phyloP scores from a whole-genome alignment of 2,888 invertebrate species.

The Alentia gelatinosa region DNA sequence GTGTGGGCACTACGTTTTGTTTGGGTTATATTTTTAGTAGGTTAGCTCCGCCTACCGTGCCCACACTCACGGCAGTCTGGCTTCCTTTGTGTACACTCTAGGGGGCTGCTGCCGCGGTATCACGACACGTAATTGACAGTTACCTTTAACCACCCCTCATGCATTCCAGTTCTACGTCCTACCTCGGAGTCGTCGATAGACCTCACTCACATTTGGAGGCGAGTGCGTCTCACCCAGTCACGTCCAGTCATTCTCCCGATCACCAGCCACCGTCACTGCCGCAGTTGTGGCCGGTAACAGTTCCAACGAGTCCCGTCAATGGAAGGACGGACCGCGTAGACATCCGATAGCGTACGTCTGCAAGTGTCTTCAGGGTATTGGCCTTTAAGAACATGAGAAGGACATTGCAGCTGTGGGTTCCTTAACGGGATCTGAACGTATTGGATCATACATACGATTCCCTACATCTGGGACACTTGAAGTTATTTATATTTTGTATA shows the following conservation, averaged over 20 bases:
- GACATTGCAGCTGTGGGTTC: no score
- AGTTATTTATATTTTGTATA: not conserved
- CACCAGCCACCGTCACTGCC: not conserved
- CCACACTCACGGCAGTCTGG: conserved; percentile 7
- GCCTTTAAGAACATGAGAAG: no score
- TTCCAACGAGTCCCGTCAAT: no score
- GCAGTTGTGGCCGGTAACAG: not conserved
- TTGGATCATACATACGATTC: no score
- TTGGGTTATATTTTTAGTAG: conserved; percentile 14
- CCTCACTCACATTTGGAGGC: not conserved
- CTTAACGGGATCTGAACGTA: no score
- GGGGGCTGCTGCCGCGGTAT: not conserved
- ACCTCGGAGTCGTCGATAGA: not conserved
- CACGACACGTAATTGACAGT: not conserved
- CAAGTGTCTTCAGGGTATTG: no score
- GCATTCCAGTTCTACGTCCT: no score
- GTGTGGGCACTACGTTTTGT: not conserved
- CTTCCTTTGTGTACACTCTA: conserved; percentile 27
- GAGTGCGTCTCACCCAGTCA: not conserved
- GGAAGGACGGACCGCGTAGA: no score
- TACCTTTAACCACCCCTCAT: not conserved
- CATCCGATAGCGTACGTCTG: no score
- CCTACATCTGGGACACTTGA: not conserved
- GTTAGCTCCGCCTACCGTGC: conserved; percentile 36
- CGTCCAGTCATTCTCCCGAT: not conserved